Evolutionary conservation across 2,888 invertebrate species (phyloP), one percentile per base, ranked within the genome.

Genomic region (Spicauda simplicius): DNA sequence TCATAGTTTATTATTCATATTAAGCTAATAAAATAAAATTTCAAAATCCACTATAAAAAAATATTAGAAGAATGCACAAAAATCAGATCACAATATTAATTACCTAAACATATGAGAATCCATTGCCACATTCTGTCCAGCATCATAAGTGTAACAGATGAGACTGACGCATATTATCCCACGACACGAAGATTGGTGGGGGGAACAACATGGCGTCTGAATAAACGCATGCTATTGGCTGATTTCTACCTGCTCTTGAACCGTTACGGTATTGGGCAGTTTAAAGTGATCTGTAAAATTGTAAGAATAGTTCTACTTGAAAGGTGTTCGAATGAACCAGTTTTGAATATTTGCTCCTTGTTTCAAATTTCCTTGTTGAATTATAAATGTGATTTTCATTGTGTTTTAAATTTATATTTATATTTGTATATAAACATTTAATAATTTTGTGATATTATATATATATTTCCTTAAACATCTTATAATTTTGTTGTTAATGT

Each of bases 181-280:
- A 69, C 63, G 41, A 58, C 30, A 57, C 63, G 14, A 52, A 18
- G 14, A 69, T 70, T 78, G 82, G 84, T 79, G 78, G 84, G 82
- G 82, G 77, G 76, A 78, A 41, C 69, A 78, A 87, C 45, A 91
- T 90, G 90, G 90, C 90, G 76, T 71, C 71, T 41, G 12, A 69
- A 74, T 54, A 30, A 30, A 60, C 63, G 20, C 55, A 70, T 64
- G 72, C 56, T 48, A 88, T 87, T 87, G 87, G 88, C 50, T 65
- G 54, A 20, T 12, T 37, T 8, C 55, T 19, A 37, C 45, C 54
- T 45, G 65, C 64, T 64, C 68, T 68, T 69, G 64, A 70, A 71
- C 50, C 63, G 63, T 64, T 48, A 56, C 30, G 19, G 37, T 41
- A 62, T 64, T 64, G 63, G 56, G 48, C 18, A 54, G 14, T 45